A percentile compares a stretch with the other conserved stretches of the same genome.
These are phyloP conservation scores for Tetraodon nigroviridis DNA, from an alignment of 2,113 vertebrate species.

Conservation along the genomic window DNA sequence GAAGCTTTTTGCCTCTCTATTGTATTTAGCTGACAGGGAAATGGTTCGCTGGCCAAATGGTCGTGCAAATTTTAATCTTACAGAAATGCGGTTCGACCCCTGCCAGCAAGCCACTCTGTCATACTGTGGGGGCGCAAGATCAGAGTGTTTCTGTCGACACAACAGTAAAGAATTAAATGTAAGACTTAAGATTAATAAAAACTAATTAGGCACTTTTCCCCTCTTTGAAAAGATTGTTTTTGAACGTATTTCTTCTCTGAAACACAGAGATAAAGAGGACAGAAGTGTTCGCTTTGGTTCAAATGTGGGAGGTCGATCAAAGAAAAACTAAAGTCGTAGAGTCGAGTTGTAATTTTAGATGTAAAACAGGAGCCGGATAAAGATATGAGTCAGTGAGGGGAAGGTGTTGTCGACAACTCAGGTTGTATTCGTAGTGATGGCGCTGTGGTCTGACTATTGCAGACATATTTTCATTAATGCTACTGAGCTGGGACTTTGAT, in stretches of 20 bases:
- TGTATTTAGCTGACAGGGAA: conserved; percentile 26
- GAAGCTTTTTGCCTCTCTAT: conserved; percentile 29
- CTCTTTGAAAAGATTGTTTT: background rate
- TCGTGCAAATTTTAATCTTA: conserved; percentile 32
- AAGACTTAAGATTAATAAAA: conserved; percentile 1
- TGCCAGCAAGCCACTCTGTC: conserved; percentile 14
- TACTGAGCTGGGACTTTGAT: background rate
- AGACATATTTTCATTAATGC: background rate
- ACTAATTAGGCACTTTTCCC: conserved; percentile 7
- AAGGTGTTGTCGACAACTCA: background rate
- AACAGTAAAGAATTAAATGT: background rate
- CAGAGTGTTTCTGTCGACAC: background rate
- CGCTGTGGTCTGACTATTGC: background rate
- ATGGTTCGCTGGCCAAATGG: conserved; percentile 27
- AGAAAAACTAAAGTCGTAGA: background rate
- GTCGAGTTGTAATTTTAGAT: background rate
- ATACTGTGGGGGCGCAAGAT: conserved; percentile 9
- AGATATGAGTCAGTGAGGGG: conserved; percentile 8
- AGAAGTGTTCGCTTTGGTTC: background rate
- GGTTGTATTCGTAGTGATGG: background rate
- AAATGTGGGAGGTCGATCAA: background rate
- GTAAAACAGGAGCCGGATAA: background rate
- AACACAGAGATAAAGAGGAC: background rate
- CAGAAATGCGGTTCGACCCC: conserved; percentile 25
- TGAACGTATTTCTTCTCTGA: background rate